phyloP scores from a whole-genome alignment of 2,113 vertebrate genomes.

The Choloepus hoffmanni region DNA sequence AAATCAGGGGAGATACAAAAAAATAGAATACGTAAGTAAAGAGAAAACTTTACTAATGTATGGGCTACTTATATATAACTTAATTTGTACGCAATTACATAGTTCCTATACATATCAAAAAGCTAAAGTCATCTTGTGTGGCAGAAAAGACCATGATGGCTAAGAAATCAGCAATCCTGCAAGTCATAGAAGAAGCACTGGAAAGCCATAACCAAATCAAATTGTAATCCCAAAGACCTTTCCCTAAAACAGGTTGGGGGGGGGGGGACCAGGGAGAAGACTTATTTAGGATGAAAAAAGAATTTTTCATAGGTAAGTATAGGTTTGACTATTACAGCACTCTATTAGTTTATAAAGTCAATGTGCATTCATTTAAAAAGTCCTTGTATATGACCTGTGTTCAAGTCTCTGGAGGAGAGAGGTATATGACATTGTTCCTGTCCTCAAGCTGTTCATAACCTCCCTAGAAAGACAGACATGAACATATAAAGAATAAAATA shows the following conservation, averaged over 20 bases:
- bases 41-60: constrained; percentile 6
- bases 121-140: neutral
- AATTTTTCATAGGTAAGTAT: neutral
- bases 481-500: constrained; percentile 47
- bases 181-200: constrained; percentile 9
- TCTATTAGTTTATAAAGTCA: constrained; percentile 59
- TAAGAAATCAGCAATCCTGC: neutral
- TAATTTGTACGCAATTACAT: constrained; percentile 36
- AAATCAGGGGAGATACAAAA: neutral
- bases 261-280: neutral
- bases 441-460: constrained; percentile 41
- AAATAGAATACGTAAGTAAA: constrained; percentile 22
- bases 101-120: constrained; percentile 24
- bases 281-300: constrained; percentile 29
- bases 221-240: constrained; percentile 38
- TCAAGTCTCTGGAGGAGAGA: neutral
- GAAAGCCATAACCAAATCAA: constrained; percentile 30
- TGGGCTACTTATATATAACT: neutral
- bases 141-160: constrained; percentile 36
- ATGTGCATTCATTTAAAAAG: constrained; percentile 40
- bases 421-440: neutral
- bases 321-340: neutral
- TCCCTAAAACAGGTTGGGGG: neutral
- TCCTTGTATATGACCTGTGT: neutral
- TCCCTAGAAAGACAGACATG: constrained; percentile 34